Evolutionary conservation across 2,888 invertebrate genomes (phyloP), one percentile per base, ranked within the genome.

Genomic region (Ophion ventricosus): DNA sequence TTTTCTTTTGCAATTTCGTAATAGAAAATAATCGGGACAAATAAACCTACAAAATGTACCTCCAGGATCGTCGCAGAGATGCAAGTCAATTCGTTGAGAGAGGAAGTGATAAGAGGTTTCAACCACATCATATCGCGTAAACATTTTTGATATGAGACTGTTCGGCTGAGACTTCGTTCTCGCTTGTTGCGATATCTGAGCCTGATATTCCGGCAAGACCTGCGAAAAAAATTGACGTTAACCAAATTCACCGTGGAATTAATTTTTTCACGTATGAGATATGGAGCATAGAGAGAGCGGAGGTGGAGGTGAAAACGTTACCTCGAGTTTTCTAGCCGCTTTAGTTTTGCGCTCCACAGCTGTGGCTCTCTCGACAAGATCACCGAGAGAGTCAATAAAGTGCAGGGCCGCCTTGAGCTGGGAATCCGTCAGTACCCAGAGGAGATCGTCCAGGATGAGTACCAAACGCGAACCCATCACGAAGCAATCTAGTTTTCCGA

Each of bases 101-200:
- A 97, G 95, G 92, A 99, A 96, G 93, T 99, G 99, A 94, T 99
- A 99, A 0, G 99, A 99, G 0, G 99, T 99, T 94, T 99, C 99
- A 0, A 97, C 95, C n/a, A 99, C 98, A 94, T 99, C 99, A 93
- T 97, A 98, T 69, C 96, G 95, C 43, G 96, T 95, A 94, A 98
- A 99, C 93, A 97, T 95, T 87, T 96, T 96, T 80, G 94, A 93
- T 76, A 94, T 92, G 61, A 93, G 93, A 59, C 94, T 92, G 82
- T 89, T 91, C 29, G 89, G 91, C 35, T 92, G 90, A 84, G 91
- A 94, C 87, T 93, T 94, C 25, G 93, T 89, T 87, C 94, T 91
- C 54, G 94, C 94, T 91, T 95, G 95, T 88, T 96, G 96, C 25
- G 95, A 95, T 86, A 95, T 90, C 93, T 96, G 96, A 29, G 96